Evolutionary conservation across 2,888 invertebrate species (phyloP), one percentile per base, ranked within the genome.

Genomic region (Agrochola circellaris): DNA sequence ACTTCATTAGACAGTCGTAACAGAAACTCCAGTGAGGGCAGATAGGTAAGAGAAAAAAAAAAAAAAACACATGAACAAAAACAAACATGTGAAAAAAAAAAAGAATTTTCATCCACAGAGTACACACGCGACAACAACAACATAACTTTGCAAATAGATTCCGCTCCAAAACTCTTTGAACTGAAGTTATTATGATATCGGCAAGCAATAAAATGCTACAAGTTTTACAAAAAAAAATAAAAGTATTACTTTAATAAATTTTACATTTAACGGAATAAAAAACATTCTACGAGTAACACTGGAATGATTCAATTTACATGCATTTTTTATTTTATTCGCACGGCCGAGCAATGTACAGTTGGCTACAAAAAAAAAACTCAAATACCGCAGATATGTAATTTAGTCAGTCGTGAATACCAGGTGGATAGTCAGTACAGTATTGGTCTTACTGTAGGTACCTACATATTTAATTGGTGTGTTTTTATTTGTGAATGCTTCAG

Each of bases 381-480:
- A 45, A 34, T 61, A n/a, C 60, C 79, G 17, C 77, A 71, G 58
- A 60, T 65, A 30, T 38, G 45, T 38, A 20, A 79, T 4, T 23
- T 7, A 66, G 23, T 54, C 66, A 78, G 17, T 34, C 54, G 79
- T 79, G 30, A 61, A 72, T 79, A 56, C 62, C 17, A 51, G 23
- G 30, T 54, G 48, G n/a, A 34, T 20, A 58, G 56, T 15, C n/a
- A 48, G 42, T 45, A 45, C 26, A 20, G 23, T 23, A 51, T 54
- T 61, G 30, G 34, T 45, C 48, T 54, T 17, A 34, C 6, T 69
- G n/a, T 42, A n/a, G 2, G 2, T 38, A 38, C 5, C 23, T 23
- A 20, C 9, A 13, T 76, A 17, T 45, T 65, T 20, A 20, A 20
- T 54, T 60, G 20, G 2, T 54, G 20, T 77, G 15, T 38, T 20